Percentiles rank a stretch among this genome's conserved stretches.
Conservation (phyloP, 2,888 invertebrate genomes). For the Theretra japonica region DNA sequence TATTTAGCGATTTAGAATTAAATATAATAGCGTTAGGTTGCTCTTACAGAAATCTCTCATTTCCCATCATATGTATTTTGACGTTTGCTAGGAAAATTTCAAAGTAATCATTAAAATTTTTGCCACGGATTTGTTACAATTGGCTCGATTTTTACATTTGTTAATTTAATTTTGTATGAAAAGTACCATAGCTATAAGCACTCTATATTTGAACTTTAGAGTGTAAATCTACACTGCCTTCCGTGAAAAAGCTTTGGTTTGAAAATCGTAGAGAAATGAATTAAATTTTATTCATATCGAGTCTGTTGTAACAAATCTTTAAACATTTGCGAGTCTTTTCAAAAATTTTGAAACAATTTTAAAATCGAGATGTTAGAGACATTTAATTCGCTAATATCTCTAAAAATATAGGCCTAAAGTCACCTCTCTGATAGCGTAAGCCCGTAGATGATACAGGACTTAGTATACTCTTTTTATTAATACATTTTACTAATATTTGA, state of each 20-base stretch:
- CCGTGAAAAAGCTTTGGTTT: background rate
- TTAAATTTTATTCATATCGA: background rate
- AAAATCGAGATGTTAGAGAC: constrained; percentile 19
- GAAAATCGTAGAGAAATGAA: background rate
- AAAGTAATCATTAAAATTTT: constrained; percentile 4
- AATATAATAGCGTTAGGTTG: constrained; percentile 56
- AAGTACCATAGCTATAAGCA: background rate
- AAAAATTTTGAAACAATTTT: constrained; percentile 6
- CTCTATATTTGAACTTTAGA: background rate
- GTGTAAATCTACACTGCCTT: constrained; percentile 3
- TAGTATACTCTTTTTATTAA: constrained; percentile 72
- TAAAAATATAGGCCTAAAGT: constrained; percentile 75
- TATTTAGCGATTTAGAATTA: constrained; percentile 57
- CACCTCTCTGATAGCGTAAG: constrained; percentile 71
- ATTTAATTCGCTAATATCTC: background rate
- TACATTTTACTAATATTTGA: constrained; percentile 56
- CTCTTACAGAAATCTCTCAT: constrained; percentile 44
- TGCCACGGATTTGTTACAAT: constrained; percentile 3
- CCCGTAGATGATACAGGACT: constrained; percentile 78
- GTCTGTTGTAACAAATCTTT: background rate
- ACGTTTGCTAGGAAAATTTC: constrained; percentile 9
- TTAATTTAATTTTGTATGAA: background rate
- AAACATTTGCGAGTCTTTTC: background rate
- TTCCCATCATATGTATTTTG: constrained; percentile 21
- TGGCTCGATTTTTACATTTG: background rate